Evolutionary conservation across 2,888 invertebrate species (phyloP), one percentile per base, ranked within the genome.

Genomic region (Hemistola chrysoprasaria): DNA sequence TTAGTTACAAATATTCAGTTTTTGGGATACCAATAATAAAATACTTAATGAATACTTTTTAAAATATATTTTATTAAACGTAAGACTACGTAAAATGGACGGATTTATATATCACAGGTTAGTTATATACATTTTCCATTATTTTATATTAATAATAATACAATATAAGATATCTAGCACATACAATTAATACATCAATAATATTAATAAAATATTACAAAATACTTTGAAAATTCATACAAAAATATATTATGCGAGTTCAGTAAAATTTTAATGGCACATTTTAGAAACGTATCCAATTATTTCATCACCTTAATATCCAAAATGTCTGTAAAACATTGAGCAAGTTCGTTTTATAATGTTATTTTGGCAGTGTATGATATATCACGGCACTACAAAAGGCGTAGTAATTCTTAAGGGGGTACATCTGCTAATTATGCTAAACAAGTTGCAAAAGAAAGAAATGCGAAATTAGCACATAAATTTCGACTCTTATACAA

Each of bases 31-130:
- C 2, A 16, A 16, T 16, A 16, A 16, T 3, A 35, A 8, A 1
- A 26, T 9, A 31, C 37, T 11, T 40, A 38, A 47, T 44, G 32
- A 33, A 3, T 31, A 36, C 51, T 53, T 58, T 53, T 31, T 56
- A 62, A 63, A 65, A 62, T 55, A 57, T 59, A 52, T 56, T 64
- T 54, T 49, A 55, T 61, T 64, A n/a, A n/a, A n/a, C n/a, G 57
- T 61, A 62, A 49, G 52, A 62, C 60, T 64, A 68, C 52, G 62
- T 56, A 63, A 71, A 71, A 64, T 73, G 87, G 87, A 87, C 83
- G 86, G 86, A 79, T 61, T 64, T 60, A 57, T 78, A 74, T 86
- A 87, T 87, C 87, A 87, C 87, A 87, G 86, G 84, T 87, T 86
- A 86, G 78, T 81, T 80, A 71, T 72, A 74, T 67, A 78, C 66